Conservation (phyloP, 2,888 invertebrate genomes). For the Electrophaes corylata region DNA sequence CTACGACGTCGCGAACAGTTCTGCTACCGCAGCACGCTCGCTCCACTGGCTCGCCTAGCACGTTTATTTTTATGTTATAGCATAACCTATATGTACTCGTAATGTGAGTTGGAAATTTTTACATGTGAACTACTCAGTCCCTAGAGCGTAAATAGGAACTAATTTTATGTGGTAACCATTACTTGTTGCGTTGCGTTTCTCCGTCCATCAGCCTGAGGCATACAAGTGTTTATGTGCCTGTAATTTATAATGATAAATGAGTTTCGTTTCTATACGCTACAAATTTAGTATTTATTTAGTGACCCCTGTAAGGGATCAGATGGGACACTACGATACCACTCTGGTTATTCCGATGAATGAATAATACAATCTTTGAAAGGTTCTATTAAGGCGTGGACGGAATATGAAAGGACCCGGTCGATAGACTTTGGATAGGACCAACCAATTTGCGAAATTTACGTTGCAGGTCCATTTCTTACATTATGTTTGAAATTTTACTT, state of each 20-base stretch:
- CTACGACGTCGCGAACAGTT: too few relatives aligned
- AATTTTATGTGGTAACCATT: too few relatives aligned
- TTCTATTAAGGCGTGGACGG: constrained; percentile 17
- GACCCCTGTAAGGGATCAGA: constrained; percentile 38
- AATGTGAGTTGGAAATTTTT: too few relatives aligned
- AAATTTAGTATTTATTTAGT: neutral
- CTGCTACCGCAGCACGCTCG: too few relatives aligned
- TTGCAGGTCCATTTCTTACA: constrained; percentile 10
- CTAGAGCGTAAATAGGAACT: too few relatives aligned
- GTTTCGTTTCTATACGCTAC: constrained; percentile 1
- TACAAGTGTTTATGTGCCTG: too few relatives aligned
- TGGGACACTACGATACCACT: constrained; percentile 39
- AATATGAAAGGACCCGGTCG: constrained; percentile 17
- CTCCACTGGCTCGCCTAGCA: too few relatives aligned
- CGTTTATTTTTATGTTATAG: too few relatives aligned
- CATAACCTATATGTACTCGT: too few relatives aligned
- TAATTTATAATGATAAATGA: neutral
- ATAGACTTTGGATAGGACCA: constrained; percentile 23
- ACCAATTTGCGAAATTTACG: constrained; percentile 24
- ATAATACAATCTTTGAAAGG: constrained; percentile 37
- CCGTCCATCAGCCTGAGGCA: too few relatives aligned
- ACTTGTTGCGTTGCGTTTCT: too few relatives aligned
- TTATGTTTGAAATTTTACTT: neutral
- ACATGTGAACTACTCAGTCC: too few relatives aligned
- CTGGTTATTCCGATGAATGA: constrained; percentile 46